phyloP scores from a whole-genome alignment of 1,140 invertebrate genomes.

The Pectinophora gossypiella region DNA sequence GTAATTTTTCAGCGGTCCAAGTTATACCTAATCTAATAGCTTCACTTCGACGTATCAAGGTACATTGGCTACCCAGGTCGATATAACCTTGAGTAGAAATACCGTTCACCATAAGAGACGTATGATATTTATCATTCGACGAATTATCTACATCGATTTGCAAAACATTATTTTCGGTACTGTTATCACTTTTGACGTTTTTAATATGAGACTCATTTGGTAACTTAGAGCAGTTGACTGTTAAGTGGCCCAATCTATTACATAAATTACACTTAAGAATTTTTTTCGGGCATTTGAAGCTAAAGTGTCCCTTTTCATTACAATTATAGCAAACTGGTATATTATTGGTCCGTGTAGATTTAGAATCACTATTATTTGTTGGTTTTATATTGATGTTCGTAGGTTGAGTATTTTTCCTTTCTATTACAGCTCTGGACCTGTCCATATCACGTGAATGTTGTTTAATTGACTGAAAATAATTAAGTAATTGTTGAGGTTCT shows the following conservation, averaged over 20 bases:
- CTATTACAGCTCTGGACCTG: not conserved
- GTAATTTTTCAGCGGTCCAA: not conserved
- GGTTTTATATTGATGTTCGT: not conserved
- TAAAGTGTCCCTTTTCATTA: not conserved
- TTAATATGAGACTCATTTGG: too few relatives aligned
- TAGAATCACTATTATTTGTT: not conserved
- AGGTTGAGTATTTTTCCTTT: not conserved
- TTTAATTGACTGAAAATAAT: slow-evolving; percentile 8
- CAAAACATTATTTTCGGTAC: too few relatives aligned
- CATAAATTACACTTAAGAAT: not conserved
- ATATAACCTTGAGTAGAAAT: too few relatives aligned
- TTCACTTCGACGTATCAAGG: not conserved
- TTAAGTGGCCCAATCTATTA: not conserved
- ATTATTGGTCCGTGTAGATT: not conserved
- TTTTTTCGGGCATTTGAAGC: slow-evolving; percentile 1
- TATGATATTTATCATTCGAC: too few relatives aligned
- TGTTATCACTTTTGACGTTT: too few relatives aligned
- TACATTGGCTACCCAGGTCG: slow-evolving; percentile 6
- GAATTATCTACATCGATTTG: too few relatives aligned
- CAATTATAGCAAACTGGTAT: slow-evolving; percentile 1
- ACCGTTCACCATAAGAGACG: too few relatives aligned
- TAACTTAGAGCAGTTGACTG: not conserved
- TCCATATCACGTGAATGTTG: not conserved
- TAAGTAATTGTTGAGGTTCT: slow-evolving; percentile 6
- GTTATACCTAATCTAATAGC: not conserved